Evolutionary conservation across 2,888 invertebrate genomes (phyloP).

Genomic region (Encarsia formosa): DNA sequence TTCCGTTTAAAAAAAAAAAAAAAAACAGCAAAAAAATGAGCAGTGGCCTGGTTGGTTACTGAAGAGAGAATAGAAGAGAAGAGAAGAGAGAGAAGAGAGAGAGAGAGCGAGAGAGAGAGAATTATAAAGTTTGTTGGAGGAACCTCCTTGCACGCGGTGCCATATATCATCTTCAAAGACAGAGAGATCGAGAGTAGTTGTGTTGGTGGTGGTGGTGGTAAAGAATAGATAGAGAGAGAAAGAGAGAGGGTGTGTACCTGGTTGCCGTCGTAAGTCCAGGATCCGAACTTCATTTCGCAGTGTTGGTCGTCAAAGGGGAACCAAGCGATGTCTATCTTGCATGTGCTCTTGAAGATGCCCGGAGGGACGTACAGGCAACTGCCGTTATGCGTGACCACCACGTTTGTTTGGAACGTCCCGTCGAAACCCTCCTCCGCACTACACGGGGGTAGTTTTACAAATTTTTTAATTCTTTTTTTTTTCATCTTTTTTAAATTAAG

Average conservation of each 20-base stretch:
- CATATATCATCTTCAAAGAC: too few species aligned
- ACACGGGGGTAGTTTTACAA: slow-evolving; percentile 29
- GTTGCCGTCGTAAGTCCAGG: slow-evolving; percentile 99
- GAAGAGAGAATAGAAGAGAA: too few species aligned
- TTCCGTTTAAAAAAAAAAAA: too few species aligned
- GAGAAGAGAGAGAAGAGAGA: slow-evolving; percentile 10
- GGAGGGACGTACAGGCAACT: slow-evolving; percentile 99
- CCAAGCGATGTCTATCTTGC: slow-evolving; percentile 99
- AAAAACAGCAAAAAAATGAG: too few species aligned
- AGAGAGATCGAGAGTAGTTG: too few species aligned
- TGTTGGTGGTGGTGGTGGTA: too few species aligned
- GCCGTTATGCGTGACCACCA: slow-evolving; percentile 98
- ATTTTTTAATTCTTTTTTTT: not conserved
- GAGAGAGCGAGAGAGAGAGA: slow-evolving; percentile 12
- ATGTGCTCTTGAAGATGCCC: slow-evolving; percentile 99
- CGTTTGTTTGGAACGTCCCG: slow-evolving; percentile 99
- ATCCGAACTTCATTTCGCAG: slow-evolving; percentile 99
- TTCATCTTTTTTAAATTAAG: not conserved
- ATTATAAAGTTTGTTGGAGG: too few species aligned
- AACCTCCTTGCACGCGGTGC: too few species aligned
- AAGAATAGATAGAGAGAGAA: slow-evolving; percentile 18
- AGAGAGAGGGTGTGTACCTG: slow-evolving; percentile 63
- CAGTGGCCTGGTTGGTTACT: too few species aligned
- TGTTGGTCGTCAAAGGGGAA: slow-evolving; percentile 99
- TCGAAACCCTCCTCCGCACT: slow-evolving; percentile 99